phyloP scores from a whole-genome alignment of 2,888 invertebrate genomes.

The Megamerina dolium region DNA sequence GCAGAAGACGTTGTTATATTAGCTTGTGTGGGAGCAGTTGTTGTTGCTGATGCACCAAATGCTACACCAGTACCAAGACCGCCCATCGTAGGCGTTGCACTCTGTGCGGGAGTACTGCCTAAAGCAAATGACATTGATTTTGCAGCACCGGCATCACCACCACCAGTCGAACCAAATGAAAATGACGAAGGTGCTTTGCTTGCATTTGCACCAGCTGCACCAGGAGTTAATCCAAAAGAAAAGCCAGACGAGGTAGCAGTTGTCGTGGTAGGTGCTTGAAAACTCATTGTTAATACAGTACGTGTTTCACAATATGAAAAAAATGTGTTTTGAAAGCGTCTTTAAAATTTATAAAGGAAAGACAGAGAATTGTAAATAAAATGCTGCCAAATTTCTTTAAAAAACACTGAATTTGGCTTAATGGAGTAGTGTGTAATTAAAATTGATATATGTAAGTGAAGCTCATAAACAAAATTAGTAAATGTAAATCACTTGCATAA shows the following conservation, averaged over 20 bases:
- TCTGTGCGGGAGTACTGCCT: constrained; percentile 6
- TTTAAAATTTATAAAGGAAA: too few species aligned
- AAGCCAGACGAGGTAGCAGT: constrained; percentile 14
- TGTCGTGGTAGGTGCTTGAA: constrained; percentile 16
- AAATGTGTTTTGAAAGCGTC: too few species aligned
- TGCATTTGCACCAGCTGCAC: constrained; percentile 21
- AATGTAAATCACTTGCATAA: too few species aligned
- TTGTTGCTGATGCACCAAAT: constrained; percentile 2
- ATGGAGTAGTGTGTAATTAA: too few species aligned
- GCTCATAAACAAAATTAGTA: too few species aligned
- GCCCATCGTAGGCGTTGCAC: constrained; percentile 1
- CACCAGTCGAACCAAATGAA: constrained; percentile 11
- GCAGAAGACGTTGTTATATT: constrained; percentile 15
- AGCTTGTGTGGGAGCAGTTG: constrained; percentile 2
- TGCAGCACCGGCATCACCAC: constrained; percentile 7
- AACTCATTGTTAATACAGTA: constrained; percentile 15
- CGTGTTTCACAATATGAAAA: too few species aligned
- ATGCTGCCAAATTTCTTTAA: too few species aligned
- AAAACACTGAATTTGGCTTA: too few species aligned
- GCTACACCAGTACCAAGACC: constrained; percentile 3
- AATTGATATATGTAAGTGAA: too few species aligned
- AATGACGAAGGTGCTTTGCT: constrained; percentile 6
- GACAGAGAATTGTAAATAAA: too few species aligned
- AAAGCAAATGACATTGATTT: constrained; percentile 13
- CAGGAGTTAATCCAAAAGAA: constrained; percentile 24